Evolutionary conservation across 2,888 invertebrate species (phyloP).

Genomic region (Myopa testacea): DNA sequence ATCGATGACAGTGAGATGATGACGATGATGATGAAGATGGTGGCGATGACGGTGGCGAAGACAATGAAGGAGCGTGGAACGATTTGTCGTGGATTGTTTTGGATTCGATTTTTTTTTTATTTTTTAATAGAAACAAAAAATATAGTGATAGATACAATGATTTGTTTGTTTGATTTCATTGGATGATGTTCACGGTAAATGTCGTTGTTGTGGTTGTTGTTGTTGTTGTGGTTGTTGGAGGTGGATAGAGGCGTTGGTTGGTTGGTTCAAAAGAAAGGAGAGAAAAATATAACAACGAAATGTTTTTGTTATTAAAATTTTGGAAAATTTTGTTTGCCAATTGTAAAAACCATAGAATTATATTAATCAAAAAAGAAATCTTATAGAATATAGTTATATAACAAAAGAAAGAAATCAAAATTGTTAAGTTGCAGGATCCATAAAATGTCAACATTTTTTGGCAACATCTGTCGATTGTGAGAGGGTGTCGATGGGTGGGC

Average conservation of each 20-base stretch:
- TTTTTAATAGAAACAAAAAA: slow-evolving; percentile 1
- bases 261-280: slow-evolving; percentile 44
- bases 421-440: too few relatives aligned
- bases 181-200: slow-evolving; percentile 33
- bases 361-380: neutral
- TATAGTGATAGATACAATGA: neutral
- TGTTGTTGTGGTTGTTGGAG: neutral
- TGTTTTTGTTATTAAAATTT: slow-evolving; percentile 40
- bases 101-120: slow-evolving; percentile 34
- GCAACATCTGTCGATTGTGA: too few relatives aligned
- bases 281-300: slow-evolving; percentile 22
- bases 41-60: neutral
- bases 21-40: neutral
- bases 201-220: slow-evolving; percentile 48
- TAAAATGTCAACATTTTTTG: too few relatives aligned
- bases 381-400: slow-evolving; percentile 9
- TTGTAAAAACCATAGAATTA: slow-evolving; percentile 29
- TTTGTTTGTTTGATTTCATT: slow-evolving; percentile 41
- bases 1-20: slow-evolving; percentile 61
- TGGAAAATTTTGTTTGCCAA: slow-evolving; percentile 56
- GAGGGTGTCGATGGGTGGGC: too few relatives aligned
- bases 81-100: slow-evolving; percentile 20
- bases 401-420: neutral
- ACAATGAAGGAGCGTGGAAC: neutral
- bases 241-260: slow-evolving; percentile 34